Percentiles rank a stretch among this genome's conserved stretches.
Evolutionary conservation across 2,797 vertebrate species (phyloP).

Genomic region (Phaenicophaeus curvirostris): DNA sequence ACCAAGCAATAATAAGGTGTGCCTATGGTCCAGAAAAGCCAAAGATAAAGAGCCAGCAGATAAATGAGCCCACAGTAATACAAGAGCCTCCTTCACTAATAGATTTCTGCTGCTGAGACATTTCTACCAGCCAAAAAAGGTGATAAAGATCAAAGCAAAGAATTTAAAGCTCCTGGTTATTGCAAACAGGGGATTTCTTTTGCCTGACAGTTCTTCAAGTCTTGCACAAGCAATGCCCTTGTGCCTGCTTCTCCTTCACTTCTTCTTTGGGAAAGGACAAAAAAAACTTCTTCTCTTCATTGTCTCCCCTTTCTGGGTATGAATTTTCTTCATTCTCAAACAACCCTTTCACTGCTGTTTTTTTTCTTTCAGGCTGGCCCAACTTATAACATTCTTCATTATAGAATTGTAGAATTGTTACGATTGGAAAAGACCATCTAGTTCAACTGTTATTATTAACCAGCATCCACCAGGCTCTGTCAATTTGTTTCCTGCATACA

Average conservation of each 20-base stretch:
- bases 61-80: neutral
- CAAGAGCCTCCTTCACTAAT: neutral
- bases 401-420: too few species aligned
- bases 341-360: neutral
- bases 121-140: neutral
- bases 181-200: neutral
- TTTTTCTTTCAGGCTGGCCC: neutral
- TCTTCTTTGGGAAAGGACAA: neutral
- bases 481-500: fast-evolving
- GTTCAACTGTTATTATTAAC: neutral
- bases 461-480: fast-evolving
- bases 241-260: neutral
- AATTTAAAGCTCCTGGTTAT: neutral
- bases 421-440: too few species aligned
- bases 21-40: neutral
- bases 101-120: neutral
- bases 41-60: neutral
- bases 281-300: neutral
- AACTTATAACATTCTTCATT: neutral
- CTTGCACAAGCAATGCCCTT: neutral
- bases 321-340: neutral
- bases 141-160: neutral
- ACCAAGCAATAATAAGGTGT: neutral
- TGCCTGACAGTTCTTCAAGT: neutral
- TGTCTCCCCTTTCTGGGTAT: neutral